Conservation (phyloP, 2,888 invertebrate genomes). For the Hydrotaea diabolus region DNA sequence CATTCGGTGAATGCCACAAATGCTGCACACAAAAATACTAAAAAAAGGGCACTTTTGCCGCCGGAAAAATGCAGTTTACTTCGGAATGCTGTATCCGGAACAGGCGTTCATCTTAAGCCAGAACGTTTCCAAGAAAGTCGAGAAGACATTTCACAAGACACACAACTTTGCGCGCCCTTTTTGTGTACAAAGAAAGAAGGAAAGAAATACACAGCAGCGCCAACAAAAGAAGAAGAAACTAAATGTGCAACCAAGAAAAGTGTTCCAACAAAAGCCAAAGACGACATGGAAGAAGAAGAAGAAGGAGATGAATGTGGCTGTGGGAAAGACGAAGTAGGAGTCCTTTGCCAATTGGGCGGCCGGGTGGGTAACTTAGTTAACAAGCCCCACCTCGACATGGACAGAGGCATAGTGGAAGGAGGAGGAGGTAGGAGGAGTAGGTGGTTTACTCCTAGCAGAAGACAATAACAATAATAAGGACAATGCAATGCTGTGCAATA, state of each 20-base stretch:
- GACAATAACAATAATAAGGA: too few species aligned
- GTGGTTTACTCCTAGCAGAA: neutral
- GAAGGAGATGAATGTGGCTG: neutral
- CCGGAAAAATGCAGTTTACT: slow-evolving; percentile 60
- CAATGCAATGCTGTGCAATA: neutral
- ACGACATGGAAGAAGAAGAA: neutral
- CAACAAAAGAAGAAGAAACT: slow-evolving; percentile 45
- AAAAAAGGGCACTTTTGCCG: slow-evolving; percentile 38
- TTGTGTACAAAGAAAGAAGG: neutral
- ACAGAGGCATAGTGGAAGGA: too few species aligned
- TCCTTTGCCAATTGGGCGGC: neutral
- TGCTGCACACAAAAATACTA: neutral
- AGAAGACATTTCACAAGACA: slow-evolving; percentile 52
- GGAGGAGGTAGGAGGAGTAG: too few species aligned
- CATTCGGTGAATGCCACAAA: slow-evolving; percentile 35
- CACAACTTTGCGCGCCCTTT: slow-evolving; percentile 56
- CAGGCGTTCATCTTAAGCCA: slow-evolving; percentile 60
- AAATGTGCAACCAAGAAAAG: slow-evolving; percentile 40
- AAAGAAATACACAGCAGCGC: neutral
- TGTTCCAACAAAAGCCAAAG: neutral
- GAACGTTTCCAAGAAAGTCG: slow-evolving; percentile 42
- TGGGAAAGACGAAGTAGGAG: neutral
- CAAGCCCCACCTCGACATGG: too few species aligned
- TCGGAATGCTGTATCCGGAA: slow-evolving; percentile 42
- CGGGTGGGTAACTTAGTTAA: neutral